Evolutionary conservation across 2,113 vertebrate species (phyloP), one percentile per base, ranked within the genome.

Genomic region (Xiphias gladius): DNA sequence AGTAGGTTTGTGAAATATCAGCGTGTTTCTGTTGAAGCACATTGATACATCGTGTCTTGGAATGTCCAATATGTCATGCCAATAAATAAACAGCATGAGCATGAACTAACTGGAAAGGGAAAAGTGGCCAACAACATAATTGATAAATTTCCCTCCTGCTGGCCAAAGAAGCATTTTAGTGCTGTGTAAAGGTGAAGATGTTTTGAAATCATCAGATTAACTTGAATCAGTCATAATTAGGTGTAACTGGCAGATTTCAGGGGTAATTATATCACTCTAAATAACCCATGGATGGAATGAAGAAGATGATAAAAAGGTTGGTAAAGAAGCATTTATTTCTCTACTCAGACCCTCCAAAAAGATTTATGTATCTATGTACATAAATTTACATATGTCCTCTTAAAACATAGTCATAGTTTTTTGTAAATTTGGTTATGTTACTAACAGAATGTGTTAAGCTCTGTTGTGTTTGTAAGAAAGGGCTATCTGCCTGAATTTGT

Each of bases 1-100:
- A 75, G 30, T 37, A 48, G 4, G 24, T 77, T 39, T 86, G 14
- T 68, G 37, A 64, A 50, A 75, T 20, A 73, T 80, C 54, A 80
- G n/a, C 59, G 39, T 76, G 39, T 70, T 70, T 76, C 24, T 64
- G 2, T 54, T 72, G 69, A 79, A 73, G 26, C 35, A 43, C 41
- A 57, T 52, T 80, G 73, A 87, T 84, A 24, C 80, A 79, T 86
- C 71, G 65, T 77, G 14, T 80, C 69, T 69, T 82, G 62, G 86
- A 85, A 86, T 61, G 68, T 88, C 75, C 55, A 46, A 32, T 79
- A 20, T 75, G 79, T 83, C 78, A 76, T 89, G 50, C 17, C 66
- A 66, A 78, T 89, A 89, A 91, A 91, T 93, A 78, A 83, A 20
- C 57, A 70, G 58, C 72, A 58, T 78, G 46, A 81, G 73, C 83